Conservation (phyloP, 1,140 invertebrate genomes). For the Saxidomus purpurata region DNA sequence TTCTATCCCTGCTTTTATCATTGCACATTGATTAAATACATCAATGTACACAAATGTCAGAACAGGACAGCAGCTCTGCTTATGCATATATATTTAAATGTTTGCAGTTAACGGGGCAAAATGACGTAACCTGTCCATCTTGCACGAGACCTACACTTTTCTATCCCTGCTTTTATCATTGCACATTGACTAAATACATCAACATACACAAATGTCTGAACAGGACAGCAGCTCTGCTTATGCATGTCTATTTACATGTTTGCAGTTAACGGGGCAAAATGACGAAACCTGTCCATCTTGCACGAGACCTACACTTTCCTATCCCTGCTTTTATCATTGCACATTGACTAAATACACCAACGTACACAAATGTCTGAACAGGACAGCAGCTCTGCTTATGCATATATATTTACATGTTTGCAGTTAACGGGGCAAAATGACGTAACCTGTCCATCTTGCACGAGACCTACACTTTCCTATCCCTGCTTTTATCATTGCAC, state of each 20-base stretch:
- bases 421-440: slow-evolving; percentile 71
- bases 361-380: slow-evolving; percentile 69
- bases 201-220: slow-evolving; percentile 68
- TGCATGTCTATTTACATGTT: slow-evolving; percentile 47
- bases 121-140: neutral
- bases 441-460: slow-evolving; percentile 55
- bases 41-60: slow-evolving; percentile 70
- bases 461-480: slow-evolving; percentile 67
- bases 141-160: slow-evolving; percentile 68
- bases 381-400: neutral
- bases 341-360: slow-evolving; percentile 43
- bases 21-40: slow-evolving; percentile 56
- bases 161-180: slow-evolving; percentile 72
- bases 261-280: slow-evolving; percentile 71
- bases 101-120: slow-evolving; percentile 72
- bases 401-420: slow-evolving; percentile 48
- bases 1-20: slow-evolving; percentile 71
- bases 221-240: neutral
- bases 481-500: slow-evolving; percentile 70
- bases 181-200: slow-evolving; percentile 47
- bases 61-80: neutral
- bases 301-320: slow-evolving; percentile 68
- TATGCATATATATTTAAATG: slow-evolving; percentile 24
- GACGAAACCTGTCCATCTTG: slow-evolving; percentile 29
- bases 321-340: slow-evolving; percentile 72